Conservation (phyloP, 1,140 invertebrate genomes). For the Phymastichus coffea region DNA sequence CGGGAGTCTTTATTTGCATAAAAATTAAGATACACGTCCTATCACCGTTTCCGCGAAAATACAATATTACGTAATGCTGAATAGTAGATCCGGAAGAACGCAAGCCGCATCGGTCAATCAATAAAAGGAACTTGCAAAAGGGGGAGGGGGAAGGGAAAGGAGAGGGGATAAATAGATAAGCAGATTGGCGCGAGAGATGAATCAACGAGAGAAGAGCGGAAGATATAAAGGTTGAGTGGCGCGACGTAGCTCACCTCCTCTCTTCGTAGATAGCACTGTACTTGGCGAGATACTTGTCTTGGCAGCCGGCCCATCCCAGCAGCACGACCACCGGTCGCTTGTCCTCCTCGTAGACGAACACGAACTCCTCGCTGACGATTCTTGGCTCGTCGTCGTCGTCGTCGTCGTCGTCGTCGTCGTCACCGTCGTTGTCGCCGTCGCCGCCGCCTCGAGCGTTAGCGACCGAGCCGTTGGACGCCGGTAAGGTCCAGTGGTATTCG, state of each 20-base stretch:
- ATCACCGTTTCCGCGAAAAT: too few species aligned
- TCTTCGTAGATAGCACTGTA: conserved; percentile 78
- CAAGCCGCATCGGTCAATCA: too few species aligned
- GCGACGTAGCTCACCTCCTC: conserved; percentile 58
- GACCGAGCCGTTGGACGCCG: neutral
- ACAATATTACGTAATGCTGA: too few species aligned
- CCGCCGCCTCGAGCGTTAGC: neutral
- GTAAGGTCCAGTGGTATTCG: conserved; percentile 5
- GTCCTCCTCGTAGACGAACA: conserved; percentile 47
- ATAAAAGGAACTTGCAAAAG: too few species aligned
- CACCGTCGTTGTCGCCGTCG: neutral
- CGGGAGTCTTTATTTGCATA: too few species aligned
- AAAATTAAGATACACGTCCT: too few species aligned
- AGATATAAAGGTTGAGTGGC: neutral
- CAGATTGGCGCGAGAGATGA: neutral
- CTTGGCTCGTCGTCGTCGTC: neutral
- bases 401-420: neutral
- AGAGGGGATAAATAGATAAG: too few species aligned
- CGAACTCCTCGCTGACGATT: conserved; percentile 9
- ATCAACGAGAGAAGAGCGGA: neutral
- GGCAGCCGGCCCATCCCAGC: conserved; percentile 77
- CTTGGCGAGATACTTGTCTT: conserved; percentile 74
- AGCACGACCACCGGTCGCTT: conserved; percentile 72
- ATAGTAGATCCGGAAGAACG: too few species aligned
- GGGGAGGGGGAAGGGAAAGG: too few species aligned